Evolutionary conservation across 2,888 invertebrate genomes (phyloP).

Genomic region (Holacanthella duospinosa): DNA sequence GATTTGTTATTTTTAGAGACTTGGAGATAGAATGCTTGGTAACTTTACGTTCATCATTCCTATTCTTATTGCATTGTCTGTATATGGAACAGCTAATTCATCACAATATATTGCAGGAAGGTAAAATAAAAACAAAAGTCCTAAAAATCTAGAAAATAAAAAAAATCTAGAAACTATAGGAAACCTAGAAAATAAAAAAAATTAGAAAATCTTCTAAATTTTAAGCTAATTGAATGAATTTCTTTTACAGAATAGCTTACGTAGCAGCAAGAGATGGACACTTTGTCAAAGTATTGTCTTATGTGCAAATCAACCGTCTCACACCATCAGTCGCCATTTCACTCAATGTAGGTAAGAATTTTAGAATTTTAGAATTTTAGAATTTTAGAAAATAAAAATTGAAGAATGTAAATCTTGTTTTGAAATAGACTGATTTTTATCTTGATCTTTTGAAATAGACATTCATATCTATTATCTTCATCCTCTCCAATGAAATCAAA

Average conservation of each 20-base stretch:
- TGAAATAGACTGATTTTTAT: not conserved
- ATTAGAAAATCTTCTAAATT: not conserved
- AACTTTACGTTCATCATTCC: constrained; percentile 86
- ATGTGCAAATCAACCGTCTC: constrained; percentile 14
- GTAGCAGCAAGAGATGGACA: constrained; percentile 22
- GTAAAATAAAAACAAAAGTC: too few relatives aligned
- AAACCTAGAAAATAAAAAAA: too few relatives aligned
- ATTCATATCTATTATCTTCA: constrained; percentile 77
- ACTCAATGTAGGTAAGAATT: constrained; percentile 25
- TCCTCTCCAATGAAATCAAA: constrained; percentile 83
- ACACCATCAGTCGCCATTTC: constrained; percentile 19
- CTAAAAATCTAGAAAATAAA: too few relatives aligned
- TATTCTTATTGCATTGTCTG: constrained; percentile 70
- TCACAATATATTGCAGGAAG: constrained; percentile 34
- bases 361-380: too few relatives aligned
- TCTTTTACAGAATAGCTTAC: constrained; percentile 21
- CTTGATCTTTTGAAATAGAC: constrained; percentile 40
- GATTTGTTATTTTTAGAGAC: constrained; percentile 22
- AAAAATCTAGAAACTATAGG: too few relatives aligned
- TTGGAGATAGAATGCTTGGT: constrained; percentile 52
- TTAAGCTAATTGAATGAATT: too few relatives aligned
- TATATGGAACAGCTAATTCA: constrained; percentile 87
- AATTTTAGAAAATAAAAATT: not conserved
- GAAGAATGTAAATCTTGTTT: not conserved
- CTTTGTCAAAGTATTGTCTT: constrained; percentile 15